Evolutionary conservation across 2,888 invertebrate species (phyloP), one percentile per base, ranked within the genome.

Genomic region (Leucophora obtusa): DNA sequence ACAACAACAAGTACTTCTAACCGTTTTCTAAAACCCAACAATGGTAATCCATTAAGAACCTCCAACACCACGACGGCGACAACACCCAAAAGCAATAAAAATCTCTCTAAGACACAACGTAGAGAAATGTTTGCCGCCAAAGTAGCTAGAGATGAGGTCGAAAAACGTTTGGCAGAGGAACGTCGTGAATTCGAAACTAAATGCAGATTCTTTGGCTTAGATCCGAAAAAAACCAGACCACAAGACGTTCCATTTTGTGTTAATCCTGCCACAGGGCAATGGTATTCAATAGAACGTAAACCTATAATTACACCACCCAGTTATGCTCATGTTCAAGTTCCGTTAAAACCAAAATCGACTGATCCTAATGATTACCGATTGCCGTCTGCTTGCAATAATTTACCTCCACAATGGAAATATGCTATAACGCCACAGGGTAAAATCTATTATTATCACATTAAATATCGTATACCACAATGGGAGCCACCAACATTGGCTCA

Each of bases 371-470:
- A 89, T 65, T 91, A 91, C 79, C 85, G 86, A 58, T 76, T 90
- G 28, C 90, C 93, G 0, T 91, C 92, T 0, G 91, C 92, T 35
- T 93, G 94, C 84, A 82, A 83, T 7, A 85, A 81, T 0, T 90
- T 98, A 75, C 97, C 97, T 0, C 94, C 95, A 0, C 93, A 95
- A 87, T 99, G 98, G 98, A 95, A 96, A 86, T 94, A 94, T 85
- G 95, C 96, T 0, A 92, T 93, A 80, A 97, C 98, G 88, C 91
- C 92, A 2, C 94, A 95, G 69, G 98, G 98, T 0, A 93, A 97
- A 83, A 93, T 94, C 0, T 98, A 98, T 90, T 99, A 97, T 91
- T 99, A 98, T 91, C 97, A 98, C 89, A 92, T 94, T 1, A 95
- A 94, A 89, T 92, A 94, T 62, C 91, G 96, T 8, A 92, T 94